Percentiles rank a stretch among this genome's conserved stretches.
These are phyloP conservation scores for Lindbergichthys nudifrons DNA, from an alignment of 2,797 vertebrate genomes.

Conservation along the genomic window DNA sequence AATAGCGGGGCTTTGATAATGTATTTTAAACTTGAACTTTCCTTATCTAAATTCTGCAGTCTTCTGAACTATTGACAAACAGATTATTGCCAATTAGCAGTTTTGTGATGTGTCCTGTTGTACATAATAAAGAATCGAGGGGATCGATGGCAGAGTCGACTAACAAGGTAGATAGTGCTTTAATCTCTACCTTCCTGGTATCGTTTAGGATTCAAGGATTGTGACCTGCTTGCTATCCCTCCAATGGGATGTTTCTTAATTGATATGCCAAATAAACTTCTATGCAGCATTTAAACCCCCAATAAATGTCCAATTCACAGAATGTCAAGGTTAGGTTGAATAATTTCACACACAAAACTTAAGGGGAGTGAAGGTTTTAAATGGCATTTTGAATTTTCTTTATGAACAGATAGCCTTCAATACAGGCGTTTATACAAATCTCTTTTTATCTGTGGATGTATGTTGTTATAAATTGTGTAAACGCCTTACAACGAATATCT, in stretches of 20 bases:
- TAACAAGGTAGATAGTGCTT: conserved; percentile 77
- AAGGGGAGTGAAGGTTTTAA: conserved; percentile 22
- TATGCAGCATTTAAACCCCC: background rate
- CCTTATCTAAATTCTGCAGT: conserved; percentile 89
- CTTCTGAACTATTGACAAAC: conserved; percentile 88
- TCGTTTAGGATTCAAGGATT: conserved; percentile 51
- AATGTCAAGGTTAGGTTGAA: conserved; percentile 22
- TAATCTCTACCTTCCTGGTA: conserved; percentile 68
- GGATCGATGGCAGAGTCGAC: conserved; percentile 85
- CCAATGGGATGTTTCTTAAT: conserved; percentile 10
- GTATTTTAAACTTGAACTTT: conserved; percentile 86
- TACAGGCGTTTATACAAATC: conserved; percentile 55
- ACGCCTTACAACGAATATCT: conserved; percentile 23
- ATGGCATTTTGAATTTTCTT: conserved; percentile 42
- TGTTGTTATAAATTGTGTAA: conserved; percentile 66
- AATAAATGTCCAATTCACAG: conserved; percentile 1
- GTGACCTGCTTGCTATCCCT: conserved; percentile 30
- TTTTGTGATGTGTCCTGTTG: conserved; percentile 87
- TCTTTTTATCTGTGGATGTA: conserved; percentile 59
- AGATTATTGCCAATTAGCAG: conserved; percentile 91
- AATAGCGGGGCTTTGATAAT: conserved; percentile 76
- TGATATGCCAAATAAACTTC: conserved; percentile 14
- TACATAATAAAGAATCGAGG: conserved; percentile 87
- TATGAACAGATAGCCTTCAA: conserved; percentile 45
- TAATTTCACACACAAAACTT: conserved; percentile 20